Base-by-base conservation (phyloP, 1,140 invertebrate species). In the Sitobion miscanthi region DNA sequence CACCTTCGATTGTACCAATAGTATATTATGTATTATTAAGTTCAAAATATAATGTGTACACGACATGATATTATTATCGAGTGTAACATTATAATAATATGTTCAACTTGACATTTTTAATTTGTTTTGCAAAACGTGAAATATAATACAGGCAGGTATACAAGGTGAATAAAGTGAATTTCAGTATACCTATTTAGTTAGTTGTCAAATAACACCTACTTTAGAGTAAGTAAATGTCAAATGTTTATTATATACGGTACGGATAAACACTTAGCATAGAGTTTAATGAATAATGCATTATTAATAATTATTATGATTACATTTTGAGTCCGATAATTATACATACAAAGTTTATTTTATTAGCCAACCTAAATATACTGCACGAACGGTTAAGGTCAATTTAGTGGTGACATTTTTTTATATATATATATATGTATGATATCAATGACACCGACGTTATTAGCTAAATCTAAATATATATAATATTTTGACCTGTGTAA, bases 281-380 rank as follows among this genome's bases (percentile, higher is more conserved):
- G 20, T n/a, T 77, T n/a, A n/a, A 77, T 77, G 62, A 77, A 77
- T 77, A 77, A 77, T 77, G 30, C 62, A 77, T n/a, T 77, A n/a
- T 77, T 77, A 77, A 77, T 35, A 77, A 77, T 77, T 77, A 77
- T 77, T 77, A 77, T 69, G 62, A 69, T 77, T 77, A 77, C 30
- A n/a, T 77, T n/a, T 77, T 20, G 4, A 77, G n/a, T 77, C 14
- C n/a, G n/a, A n/a, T 77, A 77, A 77, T 77, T 77, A 77, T 77
- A n/a, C 62, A n/a, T 77, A 77, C 62, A 77, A 77, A 77, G 30
- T 77, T 77, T n/a, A 9, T 77, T 77, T 77, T 77, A 77, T 77
- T n/a, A 17, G 62, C 62, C n/a, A 77, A 77, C n/a, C n/a, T 17
- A n/a, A 17, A 57, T 57, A n/a, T n/a, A 77, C 30, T 77, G 30